Evolutionary conservation across 2,113 vertebrate species (phyloP).

Genomic region (Sminthopsis crassicaudata): DNA sequence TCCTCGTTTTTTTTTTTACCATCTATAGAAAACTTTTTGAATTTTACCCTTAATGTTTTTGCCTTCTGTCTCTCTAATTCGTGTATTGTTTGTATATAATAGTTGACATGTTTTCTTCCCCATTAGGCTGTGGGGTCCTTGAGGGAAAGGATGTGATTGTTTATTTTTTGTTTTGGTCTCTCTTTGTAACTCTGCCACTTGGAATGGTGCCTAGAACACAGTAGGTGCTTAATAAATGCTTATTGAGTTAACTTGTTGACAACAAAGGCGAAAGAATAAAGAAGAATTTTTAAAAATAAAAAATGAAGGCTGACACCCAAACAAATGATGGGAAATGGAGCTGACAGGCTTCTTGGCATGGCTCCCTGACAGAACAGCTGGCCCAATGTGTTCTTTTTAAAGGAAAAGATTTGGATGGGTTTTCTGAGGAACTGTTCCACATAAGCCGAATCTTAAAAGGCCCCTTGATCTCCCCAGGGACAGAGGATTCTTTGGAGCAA

Average conservation of each 20-base stretch:
- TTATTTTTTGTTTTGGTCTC: not conserved
- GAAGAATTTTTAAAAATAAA: slow-evolving; percentile 23
- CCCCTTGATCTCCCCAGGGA: slow-evolving; percentile 51
- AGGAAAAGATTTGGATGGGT: slow-evolving; percentile 40
- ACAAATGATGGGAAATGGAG: slow-evolving; percentile 16
- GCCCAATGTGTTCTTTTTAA: slow-evolving; percentile 34
- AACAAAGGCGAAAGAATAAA: slow-evolving; percentile 25
- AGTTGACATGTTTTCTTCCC: too few relatives aligned
- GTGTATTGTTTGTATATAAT: too few relatives aligned
- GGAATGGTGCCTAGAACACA: not conserved
- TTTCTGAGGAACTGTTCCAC: slow-evolving; percentile 62
- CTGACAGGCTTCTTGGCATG: slow-evolving; percentile 65
- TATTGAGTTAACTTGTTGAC: not conserved
- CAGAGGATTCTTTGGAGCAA: slow-evolving; percentile 42
- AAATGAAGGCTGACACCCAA: slow-evolving; percentile 10
- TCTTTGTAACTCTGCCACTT: not conserved
- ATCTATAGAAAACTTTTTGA: too few relatives aligned
- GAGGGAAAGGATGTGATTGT: not conserved
- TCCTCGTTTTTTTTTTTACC: too few relatives aligned
- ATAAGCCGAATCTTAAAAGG: slow-evolving; percentile 65
- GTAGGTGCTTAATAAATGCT: not conserved
- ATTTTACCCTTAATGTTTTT: too few relatives aligned
- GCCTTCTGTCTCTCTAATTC: too few relatives aligned
- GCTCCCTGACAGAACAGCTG: slow-evolving; percentile 73
- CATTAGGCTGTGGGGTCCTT: too few relatives aligned